phyloP scores from a whole-genome alignment of 1,140 invertebrate species.

The Bombus huntii region DNA sequence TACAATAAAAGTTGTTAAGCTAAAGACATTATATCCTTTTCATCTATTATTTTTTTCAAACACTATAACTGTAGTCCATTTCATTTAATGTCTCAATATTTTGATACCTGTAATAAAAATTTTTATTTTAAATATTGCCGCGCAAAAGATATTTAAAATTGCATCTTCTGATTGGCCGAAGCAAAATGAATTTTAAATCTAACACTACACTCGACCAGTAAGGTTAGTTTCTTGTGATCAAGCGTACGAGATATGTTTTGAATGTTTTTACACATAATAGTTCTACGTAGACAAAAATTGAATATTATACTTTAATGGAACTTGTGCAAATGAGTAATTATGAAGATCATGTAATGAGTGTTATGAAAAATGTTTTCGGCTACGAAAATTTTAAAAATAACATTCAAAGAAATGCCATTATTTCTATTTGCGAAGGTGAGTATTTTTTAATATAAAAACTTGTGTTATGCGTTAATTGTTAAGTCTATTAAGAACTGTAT shows the following conservation, averaged over 20 bases:
- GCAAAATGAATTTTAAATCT: background rate
- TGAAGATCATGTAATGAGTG: background rate
- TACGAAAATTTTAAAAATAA: constrained; percentile 1
- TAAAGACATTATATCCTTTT: background rate
- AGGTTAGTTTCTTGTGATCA: background rate
- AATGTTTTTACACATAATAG: background rate
- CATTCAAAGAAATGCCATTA: constrained; percentile 1
- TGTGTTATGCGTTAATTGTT: background rate
- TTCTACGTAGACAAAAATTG: background rate
- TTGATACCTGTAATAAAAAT: background rate
- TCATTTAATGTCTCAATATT: background rate
- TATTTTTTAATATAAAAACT: background rate
- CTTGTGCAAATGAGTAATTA: background rate
- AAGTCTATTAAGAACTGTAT: background rate
- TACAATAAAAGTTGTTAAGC: background rate
- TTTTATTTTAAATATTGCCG: background rate
- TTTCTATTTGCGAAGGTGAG: constrained; percentile 7
- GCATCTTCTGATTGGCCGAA: background rate
- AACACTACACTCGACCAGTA: background rate
- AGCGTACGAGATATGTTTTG: background rate
- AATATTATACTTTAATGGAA: background rate
- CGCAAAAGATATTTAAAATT: background rate
- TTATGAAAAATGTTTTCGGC: background rate
- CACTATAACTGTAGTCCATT: background rate
- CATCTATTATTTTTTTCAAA: background rate